phyloP scores from a whole-genome alignment of 1,140 invertebrate genomes.

The Plectus sambesii region DNA sequence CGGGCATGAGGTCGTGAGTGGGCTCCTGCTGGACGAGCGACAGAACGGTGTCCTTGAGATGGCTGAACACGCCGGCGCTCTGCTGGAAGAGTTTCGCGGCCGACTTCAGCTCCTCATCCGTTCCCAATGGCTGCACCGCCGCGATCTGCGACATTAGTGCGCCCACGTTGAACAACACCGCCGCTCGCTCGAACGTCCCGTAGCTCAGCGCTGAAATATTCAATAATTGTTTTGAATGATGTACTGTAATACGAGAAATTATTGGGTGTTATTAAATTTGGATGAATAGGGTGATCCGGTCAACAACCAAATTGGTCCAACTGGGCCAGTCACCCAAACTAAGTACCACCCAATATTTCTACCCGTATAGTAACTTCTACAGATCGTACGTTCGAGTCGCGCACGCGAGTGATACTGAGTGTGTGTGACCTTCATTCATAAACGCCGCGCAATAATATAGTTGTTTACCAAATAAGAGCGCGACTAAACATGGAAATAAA shows the following conservation, averaged over 20 bases:
- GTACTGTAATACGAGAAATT: background rate
- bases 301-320: no score
- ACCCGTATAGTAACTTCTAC: constrained; percentile 15
- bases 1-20: constrained; percentile 73
- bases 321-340: no score
- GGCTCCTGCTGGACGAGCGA: constrained; percentile 79
- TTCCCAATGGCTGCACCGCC: constrained; percentile 65
- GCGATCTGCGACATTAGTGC: constrained; percentile 82
- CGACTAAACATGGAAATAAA: no score
- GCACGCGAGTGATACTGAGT: no score
- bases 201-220: constrained; percentile 35
- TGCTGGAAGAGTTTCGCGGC: constrained; percentile 75
- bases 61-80: constrained; percentile 75
- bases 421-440: no score
- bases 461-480: no score
- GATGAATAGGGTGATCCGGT: no score
- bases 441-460: no score
- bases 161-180: constrained; percentile 91
- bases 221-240: constrained; percentile 2
- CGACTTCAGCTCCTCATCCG: constrained; percentile 81
- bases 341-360: no score
- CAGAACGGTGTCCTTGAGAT: constrained; percentile 73
- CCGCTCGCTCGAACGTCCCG: constrained; percentile 74
- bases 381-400: constrained; percentile 4
- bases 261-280: no score